A percentile compares a stretch with the other conserved stretches of the same genome.
phyloP scores from a whole-genome alignment of 2,797 vertebrate genomes.

The Bradypus variegatus region DNA sequence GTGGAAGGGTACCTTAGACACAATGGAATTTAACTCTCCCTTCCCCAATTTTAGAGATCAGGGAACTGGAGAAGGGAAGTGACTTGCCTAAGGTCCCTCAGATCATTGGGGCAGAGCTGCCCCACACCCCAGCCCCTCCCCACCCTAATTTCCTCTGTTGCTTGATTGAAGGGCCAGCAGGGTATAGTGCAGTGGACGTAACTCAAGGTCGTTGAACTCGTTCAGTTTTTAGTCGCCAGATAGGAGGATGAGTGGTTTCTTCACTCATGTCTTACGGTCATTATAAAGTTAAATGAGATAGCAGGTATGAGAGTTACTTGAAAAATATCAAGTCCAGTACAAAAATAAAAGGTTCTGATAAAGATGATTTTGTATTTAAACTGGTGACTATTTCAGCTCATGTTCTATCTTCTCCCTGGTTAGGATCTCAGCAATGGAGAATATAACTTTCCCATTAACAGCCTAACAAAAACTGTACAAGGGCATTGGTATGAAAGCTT shows the following conservation, averaged over 20 bases:
- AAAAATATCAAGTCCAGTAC: background rate
- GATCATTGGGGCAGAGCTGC: background rate
- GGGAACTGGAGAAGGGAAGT: background rate
- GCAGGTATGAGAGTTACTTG: background rate
- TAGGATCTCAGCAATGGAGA: background rate
- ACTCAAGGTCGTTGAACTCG: background rate
- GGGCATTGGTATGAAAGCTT: background rate
- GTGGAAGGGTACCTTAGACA: background rate
- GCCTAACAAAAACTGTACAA: background rate
- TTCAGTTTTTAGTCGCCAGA: background rate
- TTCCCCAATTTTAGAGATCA: background rate
- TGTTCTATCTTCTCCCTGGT: background rate
- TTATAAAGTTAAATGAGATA: background rate
- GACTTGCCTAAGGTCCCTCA: background rate
- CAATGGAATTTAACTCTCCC: too few relatives aligned
- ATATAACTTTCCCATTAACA: background rate
- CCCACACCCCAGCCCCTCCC: rapidly evolving
- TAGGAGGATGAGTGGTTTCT: background rate
- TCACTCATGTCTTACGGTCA: background rate
- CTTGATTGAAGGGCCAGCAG: background rate
- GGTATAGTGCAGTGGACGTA: rapidly evolving
- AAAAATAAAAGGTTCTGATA: background rate
- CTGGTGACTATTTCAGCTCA: background rate
- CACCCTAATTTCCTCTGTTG: rapidly evolving
- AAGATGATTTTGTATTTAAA: background rate